These are phyloP conservation scores for Ceuthmochares aereus DNA, from an alignment of 2,113 vertebrate genomes.

Conservation along the genomic window DNA sequence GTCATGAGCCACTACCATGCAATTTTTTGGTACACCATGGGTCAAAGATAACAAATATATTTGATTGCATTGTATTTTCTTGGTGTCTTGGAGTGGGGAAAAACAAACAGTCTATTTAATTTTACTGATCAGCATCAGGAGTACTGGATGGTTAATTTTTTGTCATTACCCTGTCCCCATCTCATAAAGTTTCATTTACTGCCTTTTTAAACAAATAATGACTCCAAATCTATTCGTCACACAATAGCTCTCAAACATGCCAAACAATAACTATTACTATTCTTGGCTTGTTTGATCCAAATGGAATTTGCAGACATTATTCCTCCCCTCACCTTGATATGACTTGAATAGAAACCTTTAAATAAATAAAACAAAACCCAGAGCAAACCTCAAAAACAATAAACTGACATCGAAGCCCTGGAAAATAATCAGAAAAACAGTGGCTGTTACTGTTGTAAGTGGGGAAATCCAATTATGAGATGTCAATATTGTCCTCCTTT, in stretches of 20 bases:
- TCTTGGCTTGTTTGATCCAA: slow-evolving; percentile 61
- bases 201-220: slow-evolving; percentile 77
- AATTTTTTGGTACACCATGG: slow-evolving; percentile 31
- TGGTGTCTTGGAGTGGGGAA: not conserved
- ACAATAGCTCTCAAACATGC: slow-evolving; percentile 59
- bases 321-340: slow-evolving; percentile 21
- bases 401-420: not conserved
- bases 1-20: not conserved
- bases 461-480: slow-evolving; percentile 69
- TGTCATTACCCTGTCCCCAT: slow-evolving; percentile 57
- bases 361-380: slow-evolving; percentile 61
- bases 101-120: slow-evolving; percentile 66
- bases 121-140: slow-evolving; percentile 67
- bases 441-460: slow-evolving; percentile 27
- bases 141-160: slow-evolving; percentile 71
- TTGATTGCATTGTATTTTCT: slow-evolving; percentile 29
- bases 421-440: slow-evolving; percentile 59
- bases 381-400: slow-evolving; percentile 37
- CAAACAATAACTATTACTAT: slow-evolving; percentile 62
- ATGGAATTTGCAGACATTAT: slow-evolving; percentile 55
- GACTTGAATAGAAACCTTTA: slow-evolving; percentile 58
- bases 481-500: slow-evolving; percentile 60
- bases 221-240: slow-evolving; percentile 74
- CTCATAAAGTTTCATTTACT: slow-evolving; percentile 75
- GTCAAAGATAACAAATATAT: slow-evolving; percentile 53